These are phyloP conservation scores for Rana temporaria DNA, from an alignment of 2,113 vertebrate genomes.

Conservation along the genomic window DNA sequence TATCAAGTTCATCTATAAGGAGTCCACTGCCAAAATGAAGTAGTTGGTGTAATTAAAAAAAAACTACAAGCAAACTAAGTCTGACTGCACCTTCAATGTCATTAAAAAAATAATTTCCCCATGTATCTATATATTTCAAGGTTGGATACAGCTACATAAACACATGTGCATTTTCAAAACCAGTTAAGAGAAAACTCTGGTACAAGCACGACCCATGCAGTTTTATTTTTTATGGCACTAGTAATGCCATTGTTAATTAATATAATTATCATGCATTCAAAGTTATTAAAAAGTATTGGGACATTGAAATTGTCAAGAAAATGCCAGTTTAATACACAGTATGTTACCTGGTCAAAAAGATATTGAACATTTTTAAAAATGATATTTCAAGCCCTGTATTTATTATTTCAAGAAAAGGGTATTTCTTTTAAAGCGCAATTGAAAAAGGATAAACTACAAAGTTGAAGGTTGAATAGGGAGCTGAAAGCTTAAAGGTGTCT, in stretches of 20 bases:
- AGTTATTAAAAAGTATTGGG: constrained; percentile 53
- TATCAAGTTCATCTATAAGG: too few relatives aligned
- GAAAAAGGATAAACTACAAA: too few relatives aligned
- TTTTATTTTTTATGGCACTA: constrained; percentile 55
- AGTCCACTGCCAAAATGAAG: not conserved
- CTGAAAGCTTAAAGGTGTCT: too few relatives aligned
- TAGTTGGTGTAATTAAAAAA: not conserved
- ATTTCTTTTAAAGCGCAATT: constrained; percentile 8
- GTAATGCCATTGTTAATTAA: constrained; percentile 32
- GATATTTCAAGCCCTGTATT: constrained; percentile 47
- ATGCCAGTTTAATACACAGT: constrained; percentile 48
- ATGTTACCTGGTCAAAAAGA: constrained; percentile 42
- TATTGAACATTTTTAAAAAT: constrained; percentile 50
- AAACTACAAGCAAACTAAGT: not conserved
- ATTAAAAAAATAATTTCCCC: constrained; percentile 52
- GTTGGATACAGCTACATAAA: constrained; percentile 55
- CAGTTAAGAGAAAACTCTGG: constrained; percentile 29
- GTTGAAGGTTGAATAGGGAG: too few relatives aligned
- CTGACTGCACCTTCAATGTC: constrained; percentile 44
- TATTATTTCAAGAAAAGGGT: constrained; percentile 42
- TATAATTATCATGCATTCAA: constrained; percentile 53
- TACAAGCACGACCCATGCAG: constrained; percentile 48
- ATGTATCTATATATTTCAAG: constrained; percentile 59
- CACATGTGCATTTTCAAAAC: constrained; percentile 50
- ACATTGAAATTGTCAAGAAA: constrained; percentile 48